Evolutionary conservation across 2,888 invertebrate species (phyloP), one percentile per base, ranked within the genome.

Genomic region (Herminia tarsipennalis): DNA sequence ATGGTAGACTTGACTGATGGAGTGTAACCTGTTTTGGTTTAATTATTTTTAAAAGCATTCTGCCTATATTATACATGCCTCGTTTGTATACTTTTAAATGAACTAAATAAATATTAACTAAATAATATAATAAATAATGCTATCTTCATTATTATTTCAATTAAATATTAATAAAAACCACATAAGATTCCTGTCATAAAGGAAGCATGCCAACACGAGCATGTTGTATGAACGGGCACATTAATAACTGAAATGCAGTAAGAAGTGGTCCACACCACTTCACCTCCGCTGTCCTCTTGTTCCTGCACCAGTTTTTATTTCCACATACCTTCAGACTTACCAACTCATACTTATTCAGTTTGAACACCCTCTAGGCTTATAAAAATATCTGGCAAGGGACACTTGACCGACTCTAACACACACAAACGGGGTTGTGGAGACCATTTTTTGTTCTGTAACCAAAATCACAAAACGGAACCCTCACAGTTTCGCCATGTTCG

Each of bases 301-400:
- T 69, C 54, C 66, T 66, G 66, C 37, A 48, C 71, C 33, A 66
- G 63, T 77, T 77, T 77, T 77, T 77, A 62, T 34, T 10, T 18
- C 28, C 44, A 56, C 69, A 70, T 76, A 46, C 57, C 63, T 56
- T 48, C 56, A 54, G 46, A 49, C 43, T 46, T 60, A 30, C 17
- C 28, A 39, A 21, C 40, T 35, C 41, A 32, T 50, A 28, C n/a
- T 24, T 61, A 47, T n/a, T n/a, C n/a, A n/a, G n/a, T n/a, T n/a
- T n/a, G n/a, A n/a, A n/a, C n/a, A n/a, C n/a, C n/a, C n/a, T n/a
- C n/a, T n/a, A n/a, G n/a, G n/a, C n/a, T n/a, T n/a, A n/a, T n/a
- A n/a, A n/a, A n/a, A n/a, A n/a, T n/a, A n/a, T n/a, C n/a, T n/a
- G n/a, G n/a, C n/a, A n/a, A n/a, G n/a, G n/a, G n/a, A n/a, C n/a